phyloP scores from a whole-genome alignment of 2,888 invertebrate genomes.

The Gandaritis pyraliata region DNA sequence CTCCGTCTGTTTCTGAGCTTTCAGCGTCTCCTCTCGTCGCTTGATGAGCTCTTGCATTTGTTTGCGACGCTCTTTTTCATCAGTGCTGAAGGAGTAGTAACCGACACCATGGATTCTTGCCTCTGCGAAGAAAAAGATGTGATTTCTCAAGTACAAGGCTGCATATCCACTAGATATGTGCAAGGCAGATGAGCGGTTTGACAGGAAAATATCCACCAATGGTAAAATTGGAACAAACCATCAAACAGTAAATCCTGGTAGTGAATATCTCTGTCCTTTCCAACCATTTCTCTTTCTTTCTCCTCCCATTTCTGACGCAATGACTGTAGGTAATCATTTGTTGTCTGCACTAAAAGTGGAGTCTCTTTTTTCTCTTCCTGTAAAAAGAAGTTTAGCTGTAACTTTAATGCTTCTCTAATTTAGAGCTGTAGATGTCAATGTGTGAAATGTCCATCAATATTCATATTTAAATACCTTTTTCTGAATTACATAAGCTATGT shows the following conservation, averaged over 20 bases:
- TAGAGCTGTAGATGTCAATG: no score
- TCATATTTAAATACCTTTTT: no score
- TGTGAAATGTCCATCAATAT: no score
- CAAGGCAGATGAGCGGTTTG: no score
- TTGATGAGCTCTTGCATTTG: conserved; percentile 92
- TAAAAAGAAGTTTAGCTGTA: conserved; percentile 14
- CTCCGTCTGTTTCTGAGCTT: conserved; percentile 87
- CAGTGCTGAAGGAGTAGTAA: conserved; percentile 95
- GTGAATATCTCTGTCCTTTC: conserved; percentile 90
- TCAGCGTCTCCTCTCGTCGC: conserved; percentile 88
- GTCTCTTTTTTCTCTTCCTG: conserved; percentile 66
- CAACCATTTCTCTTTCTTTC: conserved; percentile 89
- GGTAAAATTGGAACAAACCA: conserved; percentile 75
- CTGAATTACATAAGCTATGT: no score
- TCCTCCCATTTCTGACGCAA: conserved; percentile 94
- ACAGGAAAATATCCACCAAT: no score
- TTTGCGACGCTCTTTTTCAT: conserved; percentile 90
- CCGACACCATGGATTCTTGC: conserved; percentile 96
- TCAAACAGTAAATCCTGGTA: conserved; percentile 96
- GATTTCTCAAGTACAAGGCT: no score
- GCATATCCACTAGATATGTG: no score
- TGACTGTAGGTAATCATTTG: conserved; percentile 83
- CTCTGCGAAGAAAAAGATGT: conserved; percentile 81
- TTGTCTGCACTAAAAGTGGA: conserved; percentile 86
- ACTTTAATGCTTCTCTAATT: no score